Evolutionary conservation across 2,888 invertebrate genomes (phyloP), one percentile per base, ranked within the genome.

Genomic region (Sinohyriopsis cumingii): DNA sequence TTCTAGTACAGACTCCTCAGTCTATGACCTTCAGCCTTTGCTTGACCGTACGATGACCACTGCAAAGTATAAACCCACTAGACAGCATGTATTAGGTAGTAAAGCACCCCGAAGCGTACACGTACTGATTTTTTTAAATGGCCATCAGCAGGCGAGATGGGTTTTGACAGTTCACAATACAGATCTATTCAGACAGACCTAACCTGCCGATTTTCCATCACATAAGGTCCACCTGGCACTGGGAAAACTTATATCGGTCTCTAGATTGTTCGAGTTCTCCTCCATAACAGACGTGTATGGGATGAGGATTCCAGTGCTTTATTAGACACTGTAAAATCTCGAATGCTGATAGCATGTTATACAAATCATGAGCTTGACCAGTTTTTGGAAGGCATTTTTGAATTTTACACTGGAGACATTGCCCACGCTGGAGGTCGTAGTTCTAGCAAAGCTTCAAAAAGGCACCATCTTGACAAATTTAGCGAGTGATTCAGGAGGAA

Each of bases 221-320:
- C 88, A 20, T 89, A 89, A 80, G 89, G 96, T 0, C 96, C 96
- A 0, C 96, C 96, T 0, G 96, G 96, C 5, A 95, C 95, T 0
- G 96, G 96, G 0, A 96, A 96, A 91, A 95, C 96, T 0, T 94
- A 92, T 87, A 88, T 96, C 77, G 95, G 95, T 0, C 90, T 95
- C 55, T 93, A 94, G 91, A 93, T 96, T 24, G 93, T 94, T 0
- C 73, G 85, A 60, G 72, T 92, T 0, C 85, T 96, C 54, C 87
- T 95, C 1, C 88, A 92, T 69, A 95, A 94, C 86, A 76, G 78
- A 20, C 24, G 73, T 0, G 24, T 69, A 6, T 92, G 92, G 91
- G 84, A 84, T 57, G 69, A 28, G 0, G 55, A 67, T 25, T 19
- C 55, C 2, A 55, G 33, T 6, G 20, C 54, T 63, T 18, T 28